phyloP scores from a whole-genome alignment of 2,113 vertebrate species.

The Bungarus multicinctus region DNA sequence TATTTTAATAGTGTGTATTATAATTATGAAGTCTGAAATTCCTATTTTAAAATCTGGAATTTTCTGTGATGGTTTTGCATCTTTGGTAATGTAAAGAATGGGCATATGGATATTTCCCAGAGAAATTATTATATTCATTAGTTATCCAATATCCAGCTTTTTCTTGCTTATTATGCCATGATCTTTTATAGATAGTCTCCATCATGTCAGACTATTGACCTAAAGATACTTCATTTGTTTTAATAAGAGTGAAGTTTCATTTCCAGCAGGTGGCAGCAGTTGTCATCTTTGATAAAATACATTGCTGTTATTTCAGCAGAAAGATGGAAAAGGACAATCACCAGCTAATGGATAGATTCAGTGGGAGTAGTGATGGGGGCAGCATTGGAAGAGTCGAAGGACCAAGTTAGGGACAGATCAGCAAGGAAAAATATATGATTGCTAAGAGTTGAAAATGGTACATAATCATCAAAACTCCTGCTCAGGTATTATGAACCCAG shows the following conservation, averaged over 20 bases:
- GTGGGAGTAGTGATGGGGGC: neutral
- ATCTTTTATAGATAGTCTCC: neutral
- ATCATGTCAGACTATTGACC: neutral
- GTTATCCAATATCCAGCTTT: neutral
- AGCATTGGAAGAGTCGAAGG: neutral
- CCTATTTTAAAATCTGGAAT: neutral
- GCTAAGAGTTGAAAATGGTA: neutral
- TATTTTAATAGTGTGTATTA: neutral
- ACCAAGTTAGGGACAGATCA: neutral
- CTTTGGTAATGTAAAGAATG: neutral
- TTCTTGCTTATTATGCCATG: neutral
- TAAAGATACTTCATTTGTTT: neutral
- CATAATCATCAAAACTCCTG: neutral
- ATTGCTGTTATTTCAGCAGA: neutral
- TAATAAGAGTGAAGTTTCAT: neutral
- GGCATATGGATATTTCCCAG: neutral
- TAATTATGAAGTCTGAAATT: neutral
- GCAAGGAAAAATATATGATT: neutral
- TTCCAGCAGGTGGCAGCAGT: neutral
- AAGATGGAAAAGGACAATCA: neutral
- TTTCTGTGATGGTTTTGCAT: neutral
- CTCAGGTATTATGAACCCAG: neutral
- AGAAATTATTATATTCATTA: neutral
- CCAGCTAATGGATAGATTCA: neutral
- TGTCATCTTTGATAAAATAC: neutral